Conservation (phyloP, 2,888 invertebrate species). For the Acleris holmiana region DNA sequence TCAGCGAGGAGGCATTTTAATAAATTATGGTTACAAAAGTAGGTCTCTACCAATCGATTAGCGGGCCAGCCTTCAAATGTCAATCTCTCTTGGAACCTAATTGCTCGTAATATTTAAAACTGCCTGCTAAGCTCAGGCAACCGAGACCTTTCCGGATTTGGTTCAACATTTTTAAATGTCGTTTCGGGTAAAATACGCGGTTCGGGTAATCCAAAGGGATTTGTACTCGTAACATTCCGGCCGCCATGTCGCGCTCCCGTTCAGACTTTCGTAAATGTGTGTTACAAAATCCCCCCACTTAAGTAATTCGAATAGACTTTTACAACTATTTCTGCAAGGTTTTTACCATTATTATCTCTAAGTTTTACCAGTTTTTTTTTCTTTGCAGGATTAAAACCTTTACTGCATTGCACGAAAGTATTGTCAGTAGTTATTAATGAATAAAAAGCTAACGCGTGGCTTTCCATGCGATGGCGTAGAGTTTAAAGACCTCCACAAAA, state of each 20-base stretch:
- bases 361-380: too few relatives aligned
- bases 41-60: constrained; percentile 41
- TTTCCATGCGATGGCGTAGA: constrained; percentile 31
- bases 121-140: not conserved
- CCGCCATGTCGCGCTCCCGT: constrained; percentile 13
- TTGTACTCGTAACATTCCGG: constrained; percentile 13
- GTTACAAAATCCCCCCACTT: constrained; percentile 19
- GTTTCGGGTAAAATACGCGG: constrained; percentile 9
- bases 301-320: not conserved
- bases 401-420: constrained; percentile 21
- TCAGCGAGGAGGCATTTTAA: constrained; percentile 35
- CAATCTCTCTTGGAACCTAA: constrained; percentile 27
- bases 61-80: constrained; percentile 32
- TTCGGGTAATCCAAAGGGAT: constrained; percentile 31
- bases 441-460: constrained; percentile 14
- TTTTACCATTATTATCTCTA: not conserved
- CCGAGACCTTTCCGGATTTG: constrained; percentile 2
- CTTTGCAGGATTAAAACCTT: not conserved
- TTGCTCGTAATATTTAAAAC: constrained; percentile 28
- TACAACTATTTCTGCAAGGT: constrained; percentile 2
- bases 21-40: constrained; percentile 41
- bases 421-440: constrained; percentile 21
- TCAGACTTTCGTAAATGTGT: constrained; percentile 1
- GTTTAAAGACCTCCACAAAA: constrained; percentile 46
- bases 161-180: constrained; percentile 25